phyloP scores from a whole-genome alignment of 2,888 invertebrate genomes.

The Apotomis betuletana region DNA sequence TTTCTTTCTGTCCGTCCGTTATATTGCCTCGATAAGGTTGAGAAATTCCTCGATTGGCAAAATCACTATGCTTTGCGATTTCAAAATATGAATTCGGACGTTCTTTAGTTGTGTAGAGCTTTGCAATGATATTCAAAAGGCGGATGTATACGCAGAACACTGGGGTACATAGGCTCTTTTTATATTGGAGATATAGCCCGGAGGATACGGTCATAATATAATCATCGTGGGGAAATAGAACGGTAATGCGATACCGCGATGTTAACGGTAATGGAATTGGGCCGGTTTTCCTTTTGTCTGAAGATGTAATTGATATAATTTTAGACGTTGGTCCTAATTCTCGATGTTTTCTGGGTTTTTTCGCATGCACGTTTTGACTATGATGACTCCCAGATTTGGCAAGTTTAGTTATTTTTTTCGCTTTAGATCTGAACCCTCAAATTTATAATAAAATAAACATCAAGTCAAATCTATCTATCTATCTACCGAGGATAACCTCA shows the following conservation, averaged over 20 bases:
- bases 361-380: no score
- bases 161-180: not conserved
- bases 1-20: no score
- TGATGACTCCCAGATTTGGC: no score
- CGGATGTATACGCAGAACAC: not conserved
- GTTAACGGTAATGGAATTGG: constrained; percentile 26
- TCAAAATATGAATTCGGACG: not conserved
- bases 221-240: constrained; percentile 10
- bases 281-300: not conserved
- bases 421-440: no score
- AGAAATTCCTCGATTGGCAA: no score
- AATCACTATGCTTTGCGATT: not conserved
- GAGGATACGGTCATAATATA: constrained; percentile 7
- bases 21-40: no score
- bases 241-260: constrained; percentile 17
- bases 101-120: not conserved
- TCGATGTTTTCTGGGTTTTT: not conserved
- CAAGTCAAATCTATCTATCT: no score
- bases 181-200: not conserved
- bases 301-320: constrained; percentile 18
- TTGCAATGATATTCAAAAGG: not conserved
- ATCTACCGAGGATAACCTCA: no score
- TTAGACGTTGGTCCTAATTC: constrained; percentile 3
- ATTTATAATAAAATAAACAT: no score
- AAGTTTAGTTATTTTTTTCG: no score